These are phyloP conservation scores for Euwallacea similis DNA, from an alignment of 1,140 invertebrate species.

Conservation along the genomic window DNA sequence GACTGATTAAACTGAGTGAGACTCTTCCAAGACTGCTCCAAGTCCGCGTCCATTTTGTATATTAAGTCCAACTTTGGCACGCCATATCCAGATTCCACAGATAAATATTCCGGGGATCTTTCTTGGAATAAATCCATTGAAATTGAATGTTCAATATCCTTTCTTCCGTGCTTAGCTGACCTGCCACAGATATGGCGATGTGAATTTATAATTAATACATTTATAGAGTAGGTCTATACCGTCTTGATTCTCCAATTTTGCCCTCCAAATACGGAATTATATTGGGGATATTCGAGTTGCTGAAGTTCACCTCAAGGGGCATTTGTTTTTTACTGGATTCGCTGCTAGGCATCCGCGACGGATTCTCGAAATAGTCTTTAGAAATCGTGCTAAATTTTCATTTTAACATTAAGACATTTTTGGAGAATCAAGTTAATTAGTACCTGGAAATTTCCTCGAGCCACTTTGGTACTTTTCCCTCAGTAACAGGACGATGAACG, in stretches of 20 bases:
- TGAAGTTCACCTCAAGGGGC: slow-evolving; percentile 25
- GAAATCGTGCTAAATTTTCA: slow-evolving; percentile 27
- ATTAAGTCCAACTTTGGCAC: slow-evolving; percentile 37
- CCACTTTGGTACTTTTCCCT: slow-evolving; percentile 30
- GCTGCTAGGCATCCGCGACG: neutral
- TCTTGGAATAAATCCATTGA: slow-evolving; percentile 35
- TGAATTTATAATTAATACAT: neutral
- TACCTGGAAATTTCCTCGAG: slow-evolving; percentile 28
- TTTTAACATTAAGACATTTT: neutral
- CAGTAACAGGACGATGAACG: neutral
- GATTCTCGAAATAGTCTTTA: slow-evolving; percentile 24
- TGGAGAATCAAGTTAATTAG: neutral
- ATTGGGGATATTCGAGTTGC: slow-evolving; percentile 28
- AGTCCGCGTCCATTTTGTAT: slow-evolving; percentile 30
- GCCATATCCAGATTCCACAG: slow-evolving; percentile 38
- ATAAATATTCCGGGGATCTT: slow-evolving; percentile 32
- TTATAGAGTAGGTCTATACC: slow-evolving; percentile 6
- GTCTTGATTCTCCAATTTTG: slow-evolving; percentile 31
- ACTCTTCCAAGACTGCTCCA: slow-evolving; percentile 49
- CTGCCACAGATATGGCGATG: slow-evolving; percentile 12
- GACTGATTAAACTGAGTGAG: slow-evolving; percentile 45
- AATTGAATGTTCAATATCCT: slow-evolving; percentile 35
- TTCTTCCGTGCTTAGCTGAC: slow-evolving; percentile 44
- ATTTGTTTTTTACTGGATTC: neutral
- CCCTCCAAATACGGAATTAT: slow-evolving; percentile 30